Evolutionary conservation across 2,888 invertebrate genomes (phyloP), one percentile per base, ranked within the genome.

Genomic region (Synergus laeviventris): DNA sequence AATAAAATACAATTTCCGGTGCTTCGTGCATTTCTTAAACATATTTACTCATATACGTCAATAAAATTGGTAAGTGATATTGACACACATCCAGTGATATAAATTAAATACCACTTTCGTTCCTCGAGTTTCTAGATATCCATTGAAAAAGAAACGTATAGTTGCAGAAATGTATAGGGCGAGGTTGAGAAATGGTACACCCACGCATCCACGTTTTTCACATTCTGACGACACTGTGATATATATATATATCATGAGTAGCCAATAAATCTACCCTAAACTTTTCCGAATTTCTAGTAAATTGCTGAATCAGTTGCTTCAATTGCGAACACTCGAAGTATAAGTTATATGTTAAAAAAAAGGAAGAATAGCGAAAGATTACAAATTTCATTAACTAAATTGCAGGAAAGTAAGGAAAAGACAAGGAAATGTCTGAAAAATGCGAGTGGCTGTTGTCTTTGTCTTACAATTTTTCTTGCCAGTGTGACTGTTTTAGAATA

Each of bases 41-140:
- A 59, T 24, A 14, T 59, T 16, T 16, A 16, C 49, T 21, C 21
- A 21, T 31, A 16, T 16, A 5, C n/a, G 8, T n/a, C 14, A 42
- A 24, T 36, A 36, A 31, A 70, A 45, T 66, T n/a, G 5, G n/a
- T 49, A n/a, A 0, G 36, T 70, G 49, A 49, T n/a, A 54, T 70
- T 70, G 49, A 36, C 24, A 36, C 49, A 49, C 16, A 70, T 70
- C 70, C 36, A 54, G 70, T n/a, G 16, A 49, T 70, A 49, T 54
- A 70, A 49, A 70, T 70, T 36, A 49, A 70, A 70, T 49, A 70
- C 36, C 49, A n/a, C 70, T 70, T 31, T 70, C 36, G 12, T n/a
- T 36, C 31, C 49, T 70, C 18, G 49, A 70, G 24, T 70, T 54
- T 49, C 49, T n/a, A n/a, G 49, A 49, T 45, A 31, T 45, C 49